These are phyloP conservation scores for Gila orcuttii DNA, from an alignment of 2,113 vertebrate species.

Conservation along the genomic window DNA sequence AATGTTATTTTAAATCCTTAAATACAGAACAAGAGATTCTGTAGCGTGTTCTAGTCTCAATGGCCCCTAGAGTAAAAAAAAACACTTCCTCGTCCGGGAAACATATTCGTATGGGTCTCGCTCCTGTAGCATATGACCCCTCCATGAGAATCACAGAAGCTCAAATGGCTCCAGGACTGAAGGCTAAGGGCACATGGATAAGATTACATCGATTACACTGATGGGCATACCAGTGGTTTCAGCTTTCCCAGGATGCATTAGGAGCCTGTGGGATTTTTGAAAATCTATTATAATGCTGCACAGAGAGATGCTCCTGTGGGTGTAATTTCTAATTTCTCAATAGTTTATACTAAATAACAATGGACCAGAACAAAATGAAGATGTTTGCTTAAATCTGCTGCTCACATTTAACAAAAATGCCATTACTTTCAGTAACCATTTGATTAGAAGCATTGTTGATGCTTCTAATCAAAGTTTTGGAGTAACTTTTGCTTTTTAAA, in stretches of 20 bases:
- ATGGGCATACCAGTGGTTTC: slow-evolving; percentile 14
- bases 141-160: not conserved
- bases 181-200: slow-evolving; percentile 1
- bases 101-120: not conserved
- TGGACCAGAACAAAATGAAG: not conserved
- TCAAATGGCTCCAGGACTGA: slow-evolving; percentile 20
- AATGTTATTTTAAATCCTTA: not conserved
- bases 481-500: too few species aligned
- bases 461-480: too few species aligned
- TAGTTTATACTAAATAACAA: not conserved
- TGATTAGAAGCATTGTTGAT: too few species aligned
- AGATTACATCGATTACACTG: slow-evolving; percentile 28
- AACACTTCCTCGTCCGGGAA: not conserved
- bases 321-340: not conserved
- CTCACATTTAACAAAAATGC: not conserved
- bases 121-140: not conserved
- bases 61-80: not conserved
- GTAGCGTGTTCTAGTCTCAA: not conserved
- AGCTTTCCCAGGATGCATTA: slow-evolving; percentile 19
- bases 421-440: too few species aligned
- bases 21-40: not conserved
- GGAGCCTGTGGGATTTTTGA: slow-evolving; percentile 9
- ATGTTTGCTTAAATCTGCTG: not conserved
- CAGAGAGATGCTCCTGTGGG: not conserved
- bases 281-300: slow-evolving; percentile 21